Base-by-base conservation (phyloP, 2,797 vertebrate genomes). In the Chelonia mydas region DNA sequence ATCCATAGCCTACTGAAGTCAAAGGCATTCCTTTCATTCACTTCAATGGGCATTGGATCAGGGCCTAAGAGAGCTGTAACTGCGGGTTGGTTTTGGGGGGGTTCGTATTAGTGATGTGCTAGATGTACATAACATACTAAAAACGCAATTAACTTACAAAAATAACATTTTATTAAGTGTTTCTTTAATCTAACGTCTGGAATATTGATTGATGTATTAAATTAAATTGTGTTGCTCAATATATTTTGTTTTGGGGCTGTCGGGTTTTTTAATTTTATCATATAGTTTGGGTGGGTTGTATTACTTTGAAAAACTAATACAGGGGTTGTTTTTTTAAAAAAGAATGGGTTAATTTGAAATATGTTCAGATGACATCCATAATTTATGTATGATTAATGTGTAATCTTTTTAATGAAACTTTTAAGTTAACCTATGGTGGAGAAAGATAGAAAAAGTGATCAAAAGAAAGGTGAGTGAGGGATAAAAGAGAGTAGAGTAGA, bases 11-110 rank as follows among this genome's bases (percentile, higher is more conserved):
- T 72, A 23, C n/a, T 41, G 68, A 37, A 41, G 21, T 23, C 37
- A 41, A 72, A 72, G 68, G 21, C 19, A 72, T 5, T 25, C 68
- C 72, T 72, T 37, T 72, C 5, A 6, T 41, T 72, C 68, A 23
- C 68, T 72, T 72, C 11, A 72, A 2, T 21, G 37, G 10, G 19
- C 37, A 41, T 2, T 12, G n/a, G 19, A 41, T 72, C n/a, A 37
- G 37, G 21, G 10, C 68, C 68, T 72, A 72, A 37, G 8, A 3
- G 10, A 41, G n/a, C n/a, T 3, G 3, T 72, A 72, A 72, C 5
- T 21, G n/a, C n/a, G 0, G 65, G 9, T 3, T 21, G n/a, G 33
- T 9, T 37, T 68, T 68, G 68, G 2, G n/a, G 65, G n/a, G 4
- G 33, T 33, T 65, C 7, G 4, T 72, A 37, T 72, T 23, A 72